phyloP scores from a whole-genome alignment of 2,113 vertebrate genomes.

The Tetraodon nigroviridis region DNA sequence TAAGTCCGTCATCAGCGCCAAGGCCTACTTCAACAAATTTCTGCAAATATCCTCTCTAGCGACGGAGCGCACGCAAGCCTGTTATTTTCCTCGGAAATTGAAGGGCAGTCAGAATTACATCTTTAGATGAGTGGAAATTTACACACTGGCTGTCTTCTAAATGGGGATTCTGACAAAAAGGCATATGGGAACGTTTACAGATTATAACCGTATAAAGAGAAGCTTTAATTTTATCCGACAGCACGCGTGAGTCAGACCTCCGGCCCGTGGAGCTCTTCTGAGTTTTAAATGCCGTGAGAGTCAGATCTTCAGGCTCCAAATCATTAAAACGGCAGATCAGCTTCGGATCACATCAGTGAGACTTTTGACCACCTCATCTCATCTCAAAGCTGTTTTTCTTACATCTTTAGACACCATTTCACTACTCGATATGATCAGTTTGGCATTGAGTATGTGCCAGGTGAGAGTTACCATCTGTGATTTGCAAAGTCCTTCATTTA shows the following conservation, averaged over 20 bases:
- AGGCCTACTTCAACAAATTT: slow-evolving; percentile 55
- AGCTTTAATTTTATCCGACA: slow-evolving; percentile 53
- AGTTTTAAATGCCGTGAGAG: background rate
- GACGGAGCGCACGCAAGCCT: slow-evolving; percentile 67
- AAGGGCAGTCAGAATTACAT: slow-evolving; percentile 76
- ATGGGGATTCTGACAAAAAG: slow-evolving; percentile 47
- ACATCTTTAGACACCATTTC: too few species aligned
- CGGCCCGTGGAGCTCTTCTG: slow-evolving; percentile 1
- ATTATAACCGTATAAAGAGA: slow-evolving; percentile 36
- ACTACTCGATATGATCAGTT: too few species aligned
- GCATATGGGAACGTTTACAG: slow-evolving; percentile 70
- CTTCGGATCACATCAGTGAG: too few species aligned
- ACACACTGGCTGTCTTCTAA: slow-evolving; percentile 61
- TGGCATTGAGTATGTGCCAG: too few species aligned
- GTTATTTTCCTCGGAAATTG: slow-evolving; percentile 78
- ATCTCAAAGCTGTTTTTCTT: too few species aligned
- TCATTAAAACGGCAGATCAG: too few species aligned
- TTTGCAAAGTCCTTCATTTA: too few species aligned
- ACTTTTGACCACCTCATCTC: too few species aligned
- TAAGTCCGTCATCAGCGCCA: slow-evolving; percentile 40
- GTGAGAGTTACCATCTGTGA: too few species aligned
- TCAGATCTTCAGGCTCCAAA: too few species aligned
- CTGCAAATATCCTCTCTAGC: slow-evolving; percentile 66
- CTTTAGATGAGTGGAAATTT: slow-evolving; percentile 72
- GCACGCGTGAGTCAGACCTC: slow-evolving; percentile 7